Conservation (phyloP, 1,140 invertebrate species). For the Calephelis nemesis region DNA sequence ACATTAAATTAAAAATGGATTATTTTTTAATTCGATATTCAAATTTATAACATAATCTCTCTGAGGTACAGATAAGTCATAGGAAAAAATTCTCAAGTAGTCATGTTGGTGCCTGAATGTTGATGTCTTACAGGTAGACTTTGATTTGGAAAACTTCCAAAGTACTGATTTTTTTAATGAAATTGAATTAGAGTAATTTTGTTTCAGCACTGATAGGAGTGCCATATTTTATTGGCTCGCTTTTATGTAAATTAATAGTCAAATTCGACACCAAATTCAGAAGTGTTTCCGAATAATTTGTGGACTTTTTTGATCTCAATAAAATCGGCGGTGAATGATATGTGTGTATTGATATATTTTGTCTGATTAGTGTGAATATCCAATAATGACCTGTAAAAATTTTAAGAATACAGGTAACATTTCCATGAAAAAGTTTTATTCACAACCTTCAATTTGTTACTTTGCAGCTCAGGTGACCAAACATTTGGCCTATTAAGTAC, state of each 20-base stretch:
- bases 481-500: conserved; percentile 57
- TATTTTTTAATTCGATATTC: too few relatives aligned
- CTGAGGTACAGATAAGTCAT: conserved; percentile 29
- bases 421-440: conserved; percentile 13
- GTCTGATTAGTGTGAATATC: conserved; percentile 8
- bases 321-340: conserved; percentile 41
- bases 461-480: conserved; percentile 13
- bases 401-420: neutral
- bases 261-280: conserved; percentile 74
- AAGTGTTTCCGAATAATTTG: conserved; percentile 38
- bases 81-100: conserved; percentile 68
- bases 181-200: conserved; percentile 62
- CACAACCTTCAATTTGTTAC: neutral
- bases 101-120: conserved; percentile 73
- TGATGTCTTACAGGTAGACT: conserved; percentile 36
- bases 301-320: conserved; percentile 61
- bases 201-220: conserved; percentile 71
- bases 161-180: conserved; percentile 74
- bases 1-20: too few relatives aligned
- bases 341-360: conserved; percentile 8
- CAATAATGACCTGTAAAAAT: neutral
- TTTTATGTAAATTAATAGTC: conserved; percentile 66
- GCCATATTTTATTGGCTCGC: conserved; percentile 76
- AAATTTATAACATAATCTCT: neutral
- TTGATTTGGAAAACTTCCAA: conserved; percentile 63